Conservation (phyloP, 37 sponge, comb jelly and placozoan species). For the Theonella swinhoei region DNA sequence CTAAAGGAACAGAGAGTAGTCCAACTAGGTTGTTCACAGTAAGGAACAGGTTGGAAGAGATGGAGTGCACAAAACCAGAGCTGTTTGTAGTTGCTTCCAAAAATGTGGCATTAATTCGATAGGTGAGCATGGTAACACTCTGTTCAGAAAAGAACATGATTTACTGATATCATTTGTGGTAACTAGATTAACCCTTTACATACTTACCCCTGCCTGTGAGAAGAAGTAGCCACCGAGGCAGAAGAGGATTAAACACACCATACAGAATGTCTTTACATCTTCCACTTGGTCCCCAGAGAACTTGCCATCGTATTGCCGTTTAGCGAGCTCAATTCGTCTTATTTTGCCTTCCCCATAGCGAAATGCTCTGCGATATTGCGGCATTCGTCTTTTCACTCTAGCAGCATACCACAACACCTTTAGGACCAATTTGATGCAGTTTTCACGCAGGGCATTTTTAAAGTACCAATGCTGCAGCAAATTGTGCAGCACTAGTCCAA, state of each 20-base stretch:
- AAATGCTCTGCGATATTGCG: constrained; percentile 29
- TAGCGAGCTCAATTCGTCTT: constrained; percentile 52
- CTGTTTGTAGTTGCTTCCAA: neutral
- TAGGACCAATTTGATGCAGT: constrained; percentile 32
- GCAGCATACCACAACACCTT: constrained; percentile 21
- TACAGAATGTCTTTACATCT: constrained; percentile 47
- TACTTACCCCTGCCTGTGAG: neutral
- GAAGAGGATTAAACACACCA: constrained; percentile 33
- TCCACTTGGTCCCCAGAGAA: constrained; percentile 54
- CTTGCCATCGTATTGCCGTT: constrained; percentile 46
- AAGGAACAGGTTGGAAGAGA: neutral
- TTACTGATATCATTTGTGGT: neutral
- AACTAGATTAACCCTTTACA: neutral
- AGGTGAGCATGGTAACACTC: neutral
- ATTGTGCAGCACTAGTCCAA: constrained; percentile 13
- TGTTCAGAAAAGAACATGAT: neutral
- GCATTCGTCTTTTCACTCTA: constrained; percentile 32
- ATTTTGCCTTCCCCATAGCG: constrained; percentile 45
- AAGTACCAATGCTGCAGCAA: constrained; percentile 16
- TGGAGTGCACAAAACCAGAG: neutral
- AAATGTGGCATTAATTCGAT: neutral
- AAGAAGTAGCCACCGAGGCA: constrained; percentile 13
- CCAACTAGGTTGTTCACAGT: constrained; percentile 3
- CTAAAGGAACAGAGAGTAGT: constrained; percentile 4
- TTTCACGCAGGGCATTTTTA: constrained; percentile 2